Percentiles rank a stretch among this genome's conserved stretches.
Conservation (phyloP, 2,888 invertebrate genomes). For the Pristionchus entomophagus region DNA sequence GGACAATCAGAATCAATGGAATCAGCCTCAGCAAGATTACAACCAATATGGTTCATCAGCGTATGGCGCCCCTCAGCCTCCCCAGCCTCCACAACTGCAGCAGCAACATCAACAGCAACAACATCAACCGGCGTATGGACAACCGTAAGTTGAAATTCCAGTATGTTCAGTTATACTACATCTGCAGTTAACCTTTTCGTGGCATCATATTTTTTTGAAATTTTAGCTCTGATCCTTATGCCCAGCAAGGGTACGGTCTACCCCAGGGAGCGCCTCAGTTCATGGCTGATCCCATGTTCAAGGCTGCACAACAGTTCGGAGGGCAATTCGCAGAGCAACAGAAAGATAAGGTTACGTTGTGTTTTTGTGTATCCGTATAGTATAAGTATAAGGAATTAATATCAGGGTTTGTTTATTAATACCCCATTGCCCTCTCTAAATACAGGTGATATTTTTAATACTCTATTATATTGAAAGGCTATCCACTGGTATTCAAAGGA, state of each 20-base stretch:
- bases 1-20: slow-evolving; percentile 38
- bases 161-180: background rate
- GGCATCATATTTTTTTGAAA: background rate
- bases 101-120: slow-evolving; percentile 13
- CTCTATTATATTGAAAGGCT: too few relatives aligned
- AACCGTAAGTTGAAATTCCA: slow-evolving; percentile 29
- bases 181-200: too few relatives aligned
- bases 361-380: too few relatives aligned
- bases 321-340: slow-evolving; percentile 74
- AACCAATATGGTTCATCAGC: slow-evolving; percentile 25
- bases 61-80: slow-evolving; percentile 35
- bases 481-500: too few relatives aligned
- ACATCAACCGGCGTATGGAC: slow-evolving; percentile 29
- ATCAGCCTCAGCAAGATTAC: slow-evolving; percentile 24
- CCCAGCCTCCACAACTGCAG: slow-evolving; percentile 24
- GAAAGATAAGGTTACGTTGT: slow-evolving; percentile 65
- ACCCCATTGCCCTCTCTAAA: too few relatives aligned
- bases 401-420: too few relatives aligned
- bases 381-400: too few relatives aligned
- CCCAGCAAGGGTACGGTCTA: slow-evolving; percentile 29
- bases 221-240: slow-evolving; percentile 33
- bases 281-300: slow-evolving; percentile 61
- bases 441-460: too few relatives aligned
- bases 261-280: slow-evolving; percentile 51
- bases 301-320: slow-evolving; percentile 70